Evolutionary conservation across 2,888 invertebrate genomes (phyloP).

Genomic region (Byasa hedistus): DNA sequence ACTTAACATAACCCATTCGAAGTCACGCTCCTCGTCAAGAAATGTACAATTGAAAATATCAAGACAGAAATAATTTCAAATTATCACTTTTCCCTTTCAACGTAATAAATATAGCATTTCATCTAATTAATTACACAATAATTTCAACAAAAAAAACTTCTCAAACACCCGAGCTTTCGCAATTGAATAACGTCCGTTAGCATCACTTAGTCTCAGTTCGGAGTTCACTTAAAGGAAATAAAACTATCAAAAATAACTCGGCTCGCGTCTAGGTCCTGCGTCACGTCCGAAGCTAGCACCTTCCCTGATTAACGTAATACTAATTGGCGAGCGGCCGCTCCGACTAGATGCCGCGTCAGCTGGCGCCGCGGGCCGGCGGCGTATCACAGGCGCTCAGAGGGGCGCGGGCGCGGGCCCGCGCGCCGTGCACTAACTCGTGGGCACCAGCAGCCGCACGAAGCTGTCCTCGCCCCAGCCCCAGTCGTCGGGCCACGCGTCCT

Average conservation of each 20-base stretch:
- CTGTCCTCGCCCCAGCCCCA: conserved; percentile 84
- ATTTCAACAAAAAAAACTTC: conserved; percentile 75
- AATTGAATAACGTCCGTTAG: conserved; percentile 66
- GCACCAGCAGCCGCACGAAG: conserved; percentile 86
- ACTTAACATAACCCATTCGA: conserved; percentile 58
- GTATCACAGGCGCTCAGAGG: conserved; percentile 59
- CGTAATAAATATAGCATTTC: conserved; percentile 76
- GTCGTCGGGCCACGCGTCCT: conserved; percentile 86
- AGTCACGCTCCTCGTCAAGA: conserved; percentile 62
- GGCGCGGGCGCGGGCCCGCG: conserved; percentile 78
- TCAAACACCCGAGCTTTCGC: conserved; percentile 73
- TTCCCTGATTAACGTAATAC: conserved; percentile 76
- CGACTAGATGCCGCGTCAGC: conserved; percentile 54
- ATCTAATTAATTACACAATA: conserved; percentile 78
- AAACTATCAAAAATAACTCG: conserved; percentile 80
- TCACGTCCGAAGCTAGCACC: conserved; percentile 80
- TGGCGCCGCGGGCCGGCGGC: conserved; percentile 45
- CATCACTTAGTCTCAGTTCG: conserved; percentile 74
- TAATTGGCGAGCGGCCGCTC: conserved; percentile 69
- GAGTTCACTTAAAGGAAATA: conserved; percentile 78
- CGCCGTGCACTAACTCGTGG: conserved; percentile 82
- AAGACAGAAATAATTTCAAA: conserved; percentile 79
- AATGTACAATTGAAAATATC: conserved; percentile 69
- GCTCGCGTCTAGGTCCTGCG: conserved; percentile 76
- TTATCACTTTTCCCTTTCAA: conserved; percentile 70